These are phyloP conservation scores for Rapana venosa DNA, from an alignment of 2,888 invertebrate genomes.

Conservation along the genomic window DNA sequence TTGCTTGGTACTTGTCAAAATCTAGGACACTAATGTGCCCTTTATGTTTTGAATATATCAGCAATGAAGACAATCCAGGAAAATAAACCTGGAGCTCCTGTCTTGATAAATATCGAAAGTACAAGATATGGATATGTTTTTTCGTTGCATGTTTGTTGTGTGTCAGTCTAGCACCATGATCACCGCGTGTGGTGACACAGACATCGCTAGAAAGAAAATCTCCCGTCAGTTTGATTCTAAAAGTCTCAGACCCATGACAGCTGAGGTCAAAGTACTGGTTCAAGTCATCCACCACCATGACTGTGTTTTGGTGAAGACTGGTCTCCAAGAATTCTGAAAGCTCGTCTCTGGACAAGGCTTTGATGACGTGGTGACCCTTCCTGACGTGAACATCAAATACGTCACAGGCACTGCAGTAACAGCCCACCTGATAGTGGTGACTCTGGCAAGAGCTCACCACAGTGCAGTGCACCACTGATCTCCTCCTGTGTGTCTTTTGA, in stretches of 20 bases:
- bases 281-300: background rate
- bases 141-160: background rate
- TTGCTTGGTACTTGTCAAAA: slow-evolving; percentile 38
- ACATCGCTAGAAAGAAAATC: background rate
- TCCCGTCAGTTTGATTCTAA: background rate
- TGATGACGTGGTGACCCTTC: background rate
- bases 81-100: slow-evolving; percentile 8
- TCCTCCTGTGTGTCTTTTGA: background rate
- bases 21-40: background rate
- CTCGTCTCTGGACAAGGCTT: background rate
- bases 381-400: background rate
- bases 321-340: slow-evolving; percentile 6
- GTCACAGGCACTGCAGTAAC: background rate
- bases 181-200: background rate
- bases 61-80: slow-evolving; percentile 5
- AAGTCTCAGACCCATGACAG: background rate
- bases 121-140: slow-evolving; percentile 30
- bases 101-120: slow-evolving; percentile 28
- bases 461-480: slow-evolving; percentile 15
- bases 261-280: background rate
- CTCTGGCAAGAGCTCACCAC: background rate
- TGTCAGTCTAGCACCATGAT: background rate
- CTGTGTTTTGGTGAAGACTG: background rate
- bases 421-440: background rate
- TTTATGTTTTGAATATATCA: background rate